A percentile compares a stretch with the other conserved stretches of the same genome.
Conservation (phyloP, 2,888 invertebrate genomes). For the Callimorpha dominula region DNA sequence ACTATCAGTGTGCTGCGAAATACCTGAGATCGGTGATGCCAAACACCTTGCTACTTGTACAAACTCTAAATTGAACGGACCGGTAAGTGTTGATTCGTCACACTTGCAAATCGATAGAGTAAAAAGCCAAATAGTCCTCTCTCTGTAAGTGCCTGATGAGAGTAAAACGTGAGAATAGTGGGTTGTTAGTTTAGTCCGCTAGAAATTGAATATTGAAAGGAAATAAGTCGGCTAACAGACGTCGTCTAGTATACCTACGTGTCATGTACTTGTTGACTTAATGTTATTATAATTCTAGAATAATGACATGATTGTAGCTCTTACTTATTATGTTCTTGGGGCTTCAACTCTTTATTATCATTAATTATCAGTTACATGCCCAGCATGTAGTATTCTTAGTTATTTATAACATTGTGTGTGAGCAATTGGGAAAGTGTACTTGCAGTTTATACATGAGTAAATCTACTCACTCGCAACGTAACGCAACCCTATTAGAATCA, state of each 20-base stretch:
- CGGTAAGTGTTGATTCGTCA: constrained; percentile 62
- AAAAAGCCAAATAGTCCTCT: constrained; percentile 9
- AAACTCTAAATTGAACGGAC: constrained; percentile 69
- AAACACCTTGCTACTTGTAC: constrained; percentile 72
- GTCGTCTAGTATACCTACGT: neutral
- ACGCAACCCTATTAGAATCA: no score
- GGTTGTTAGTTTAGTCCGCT: constrained; percentile 13
- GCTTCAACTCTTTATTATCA: no score
- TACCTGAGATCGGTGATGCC: constrained; percentile 76
- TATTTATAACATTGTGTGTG: no score
- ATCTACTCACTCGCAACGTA: no score
- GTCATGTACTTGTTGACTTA: neutral
- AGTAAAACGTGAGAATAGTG: neutral
- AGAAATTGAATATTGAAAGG: constrained; percentile 12
- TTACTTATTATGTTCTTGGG: no score
- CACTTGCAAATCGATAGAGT: constrained; percentile 7
- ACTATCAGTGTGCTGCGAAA: constrained; percentile 79
- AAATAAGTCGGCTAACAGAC: neutral
- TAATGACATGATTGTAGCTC: no score
- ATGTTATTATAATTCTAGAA: neutral
- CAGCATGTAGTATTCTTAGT: no score
- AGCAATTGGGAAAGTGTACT: no score
- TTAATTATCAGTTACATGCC: no score
- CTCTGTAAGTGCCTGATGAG: neutral
- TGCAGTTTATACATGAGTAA: no score